Evolutionary conservation across 2,113 vertebrate species (phyloP), one percentile per base, ranked within the genome.

Genomic region (Anhinga anhinga): DNA sequence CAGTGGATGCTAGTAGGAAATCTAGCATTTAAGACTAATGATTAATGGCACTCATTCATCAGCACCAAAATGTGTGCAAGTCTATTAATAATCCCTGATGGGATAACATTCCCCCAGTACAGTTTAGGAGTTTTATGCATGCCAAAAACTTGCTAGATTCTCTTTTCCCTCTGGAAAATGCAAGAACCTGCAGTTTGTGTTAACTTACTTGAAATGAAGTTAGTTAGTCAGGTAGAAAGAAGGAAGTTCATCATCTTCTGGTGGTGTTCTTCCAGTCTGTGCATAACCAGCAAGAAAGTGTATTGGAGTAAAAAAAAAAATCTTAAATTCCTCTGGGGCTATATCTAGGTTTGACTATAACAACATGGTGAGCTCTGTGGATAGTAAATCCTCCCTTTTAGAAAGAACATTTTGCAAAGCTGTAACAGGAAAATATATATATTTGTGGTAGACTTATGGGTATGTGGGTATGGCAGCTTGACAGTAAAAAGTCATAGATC

Each of bases 401-500:
- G 82, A 91, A 94, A 67, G 50, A 95, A 42, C 36, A 69, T 93
- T 96, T 87, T 88, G 47, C 96, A 95, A 97, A 97, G 84, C 78
- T 91, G 40, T 82, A 93, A 88, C 56, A 95, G 89, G 87, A 90
- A 97, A 87, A 90, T 70, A 82, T 52, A 89, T 95, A 29, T 95
- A 91, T 95, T 95, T 97, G 95, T 18, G 81, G 93, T 96, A 95
- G 93, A 80, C 92, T 81, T 95, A 86, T 20, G 91, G 86, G 55
- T 90, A 93, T 97, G 94, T 95, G 93, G 96, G 93, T 97, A 97
- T 98, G 97, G 96, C 96, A 97, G 47, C 63, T 91, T 97, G 95
- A 97, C 95, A 98, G 42, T 86, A 93, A 82, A 78, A 94, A 93
- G 92, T 96, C 90, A 93, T 96, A 94, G 95, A 97, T 97, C 78